Evolutionary conservation across 2,888 invertebrate genomes (phyloP).

Genomic region (Dryomyza anilis): DNA sequence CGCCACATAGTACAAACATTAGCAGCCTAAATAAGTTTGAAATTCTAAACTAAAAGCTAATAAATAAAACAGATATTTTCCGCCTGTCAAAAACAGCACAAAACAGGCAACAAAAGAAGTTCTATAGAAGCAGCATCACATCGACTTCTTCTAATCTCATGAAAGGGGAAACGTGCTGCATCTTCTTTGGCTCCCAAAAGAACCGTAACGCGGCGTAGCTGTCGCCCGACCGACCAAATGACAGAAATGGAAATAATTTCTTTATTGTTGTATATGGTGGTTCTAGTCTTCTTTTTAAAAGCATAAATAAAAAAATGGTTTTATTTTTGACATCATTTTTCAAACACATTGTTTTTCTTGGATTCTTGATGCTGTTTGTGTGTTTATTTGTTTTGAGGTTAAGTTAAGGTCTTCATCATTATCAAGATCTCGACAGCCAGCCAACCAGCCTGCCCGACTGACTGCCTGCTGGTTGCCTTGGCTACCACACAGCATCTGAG

Average conservation of each 20-base stretch:
- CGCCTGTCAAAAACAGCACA: not conserved
- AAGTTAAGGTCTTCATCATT: not conserved
- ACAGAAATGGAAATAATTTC: not conserved
- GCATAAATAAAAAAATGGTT: slow-evolving; percentile 7
- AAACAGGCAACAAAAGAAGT: not conserved
- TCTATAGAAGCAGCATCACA: too few relatives aligned
- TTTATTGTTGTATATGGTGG: not conserved
- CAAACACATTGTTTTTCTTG: not conserved
- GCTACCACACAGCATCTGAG: not conserved
- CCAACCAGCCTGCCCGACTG: too few relatives aligned
- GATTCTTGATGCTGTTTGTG: not conserved
- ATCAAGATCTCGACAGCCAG: too few relatives aligned
- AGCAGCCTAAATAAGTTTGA: too few relatives aligned
- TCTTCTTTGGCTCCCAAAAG: too few relatives aligned
- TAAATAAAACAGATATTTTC: slow-evolving; percentile 7
- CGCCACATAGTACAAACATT: too few relatives aligned
- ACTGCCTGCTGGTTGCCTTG: not conserved
- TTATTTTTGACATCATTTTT: slow-evolving; percentile 4
- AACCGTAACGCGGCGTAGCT: too few relatives aligned
- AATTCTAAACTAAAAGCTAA: not conserved
- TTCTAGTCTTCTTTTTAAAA: not conserved
- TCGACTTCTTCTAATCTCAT: too few relatives aligned
- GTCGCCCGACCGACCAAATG: too few relatives aligned
- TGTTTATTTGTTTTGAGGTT: not conserved
- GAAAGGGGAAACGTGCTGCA: too few relatives aligned